Evolutionary conservation across 2,113 vertebrate genomes (phyloP).

Genomic region (Ptilorrhoa leucosticta): DNA sequence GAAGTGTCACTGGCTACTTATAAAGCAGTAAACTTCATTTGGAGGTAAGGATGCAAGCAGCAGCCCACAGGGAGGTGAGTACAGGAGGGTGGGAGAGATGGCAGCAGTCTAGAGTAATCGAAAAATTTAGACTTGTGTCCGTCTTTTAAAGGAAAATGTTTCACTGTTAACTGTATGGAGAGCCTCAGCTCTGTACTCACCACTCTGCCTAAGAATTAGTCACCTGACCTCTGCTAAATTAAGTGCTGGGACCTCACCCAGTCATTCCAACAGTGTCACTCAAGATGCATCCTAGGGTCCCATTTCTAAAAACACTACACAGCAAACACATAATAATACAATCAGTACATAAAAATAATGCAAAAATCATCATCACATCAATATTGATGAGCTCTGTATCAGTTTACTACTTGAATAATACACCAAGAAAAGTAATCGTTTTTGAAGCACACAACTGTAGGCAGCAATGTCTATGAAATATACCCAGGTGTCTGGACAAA

Average conservation of each 20-base stretch:
- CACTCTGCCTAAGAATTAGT: not conserved
- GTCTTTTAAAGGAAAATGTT: not conserved
- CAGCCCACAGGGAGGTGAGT: rapidly evolving
- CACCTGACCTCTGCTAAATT: not conserved
- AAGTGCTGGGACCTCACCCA: not conserved
- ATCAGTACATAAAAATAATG: not conserved
- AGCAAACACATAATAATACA: not conserved
- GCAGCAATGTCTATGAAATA: not conserved
- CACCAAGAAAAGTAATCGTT: not conserved
- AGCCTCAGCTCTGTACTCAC: not conserved
- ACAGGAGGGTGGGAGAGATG: not conserved
- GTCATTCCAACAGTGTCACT: not conserved
- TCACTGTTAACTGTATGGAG: not conserved
- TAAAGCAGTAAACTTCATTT: not conserved
- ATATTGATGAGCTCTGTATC: not conserved
- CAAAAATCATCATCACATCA: not conserved
- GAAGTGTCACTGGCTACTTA: not conserved
- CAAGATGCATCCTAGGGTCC: not conserved
- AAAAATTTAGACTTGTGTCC: not conserved
- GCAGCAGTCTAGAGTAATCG: not conserved
- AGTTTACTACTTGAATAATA: not conserved
- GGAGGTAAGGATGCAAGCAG: not conserved
- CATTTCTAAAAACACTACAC: not conserved
- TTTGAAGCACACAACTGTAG: not conserved
- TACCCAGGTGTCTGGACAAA: not conserved